Evolutionary conservation across 2,888 invertebrate genomes (phyloP).

Genomic region (Agonopterix alstromeriana): DNA sequence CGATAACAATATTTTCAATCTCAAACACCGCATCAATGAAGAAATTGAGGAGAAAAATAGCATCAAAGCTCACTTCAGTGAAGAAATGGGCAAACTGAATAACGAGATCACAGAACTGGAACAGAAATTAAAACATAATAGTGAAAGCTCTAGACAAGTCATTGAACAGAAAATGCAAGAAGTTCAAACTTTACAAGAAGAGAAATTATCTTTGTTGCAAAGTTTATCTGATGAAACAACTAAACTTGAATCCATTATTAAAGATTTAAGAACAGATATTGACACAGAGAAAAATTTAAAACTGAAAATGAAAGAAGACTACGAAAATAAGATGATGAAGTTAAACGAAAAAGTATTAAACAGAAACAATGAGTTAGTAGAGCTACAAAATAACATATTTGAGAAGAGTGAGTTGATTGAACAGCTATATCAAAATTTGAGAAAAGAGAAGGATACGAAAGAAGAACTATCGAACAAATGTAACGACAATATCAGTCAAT

Average conservation of each 20-base stretch:
- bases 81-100: slow-evolving; percentile 47
- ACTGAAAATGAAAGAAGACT: slow-evolving; percentile 12
- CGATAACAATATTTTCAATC: slow-evolving; percentile 41
- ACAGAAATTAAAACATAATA: slow-evolving; percentile 43
- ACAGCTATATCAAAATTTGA: slow-evolving; percentile 36
- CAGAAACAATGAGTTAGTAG: slow-evolving; percentile 14
- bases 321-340: slow-evolving; percentile 9
- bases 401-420: slow-evolving; percentile 10
- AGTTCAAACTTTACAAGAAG: slow-evolving; percentile 54
- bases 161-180: slow-evolving; percentile 49
- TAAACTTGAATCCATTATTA: slow-evolving; percentile 41
- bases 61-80: slow-evolving; percentile 35
- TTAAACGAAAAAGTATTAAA: slow-evolving; percentile 14
- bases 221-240: slow-evolving; percentile 48
- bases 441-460: slow-evolving; percentile 37
- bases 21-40: slow-evolving; percentile 55
- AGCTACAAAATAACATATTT: slow-evolving; percentile 13
- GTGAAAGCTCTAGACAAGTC: slow-evolving; percentile 31
- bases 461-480: slow-evolving; percentile 33
- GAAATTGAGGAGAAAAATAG: slow-evolving; percentile 50
- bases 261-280: slow-evolving; percentile 36
- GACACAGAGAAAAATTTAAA: slow-evolving; percentile 33
- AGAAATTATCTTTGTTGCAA: slow-evolving; percentile 48
- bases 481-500: slow-evolving; percentile 26
- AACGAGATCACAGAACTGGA: slow-evolving; percentile 55